Evolutionary conservation across 1,140 invertebrate genomes (phyloP), one percentile per base, ranked within the genome.

Genomic region (Conopomorpha cramerella): DNA sequence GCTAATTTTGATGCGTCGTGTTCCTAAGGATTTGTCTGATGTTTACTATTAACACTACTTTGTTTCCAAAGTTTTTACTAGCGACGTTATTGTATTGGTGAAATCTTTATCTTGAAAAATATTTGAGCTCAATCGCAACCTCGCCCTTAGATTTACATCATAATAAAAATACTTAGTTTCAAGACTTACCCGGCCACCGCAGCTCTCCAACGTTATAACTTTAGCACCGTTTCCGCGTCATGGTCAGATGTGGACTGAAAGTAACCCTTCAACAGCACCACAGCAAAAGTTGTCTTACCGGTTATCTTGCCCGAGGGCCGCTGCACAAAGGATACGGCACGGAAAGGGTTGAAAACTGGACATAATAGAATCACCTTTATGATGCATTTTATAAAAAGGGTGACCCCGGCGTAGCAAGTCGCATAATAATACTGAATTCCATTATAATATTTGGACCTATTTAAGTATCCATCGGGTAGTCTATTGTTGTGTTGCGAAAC

Each of bases 391-490:
- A 45, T 44, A 46, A 51, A 49, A 42, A 47, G 50, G 43, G 46
- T 44, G 44, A 36, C 37, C 45, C 39, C 41, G 45, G 19, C 4
- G 4, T 23, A 4, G 28, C 4, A 30, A 30, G 28, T 30, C 4
- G 30, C 45, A 18, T 66, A 67, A 74, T 67, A 73, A 73, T 67
- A 55, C 40, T 41, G 46, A 45, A 58, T 54, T 49, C 38, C 53
- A 73, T 70, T 74, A 67, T 71, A 66, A 68, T 74, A 61, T 72
- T 74, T 74, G 70, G 66, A 71, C 66, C 66, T 74, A 71, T 74
- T 74, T 74, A 66, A 74, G 70, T 74, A 74, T 65, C 66, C 64
- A 64, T 49, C 58, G 62, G 62, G 58, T 57, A 17, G 40, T 26
- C 41, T 55, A 64, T 65, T 66, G 68, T 71, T 58, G 61, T 51